Percentiles rank a stretch among this genome's conserved stretches.
Evolutionary conservation across 1,140 invertebrate species (phyloP).

Genomic region (Ooceraea biroi): DNA sequence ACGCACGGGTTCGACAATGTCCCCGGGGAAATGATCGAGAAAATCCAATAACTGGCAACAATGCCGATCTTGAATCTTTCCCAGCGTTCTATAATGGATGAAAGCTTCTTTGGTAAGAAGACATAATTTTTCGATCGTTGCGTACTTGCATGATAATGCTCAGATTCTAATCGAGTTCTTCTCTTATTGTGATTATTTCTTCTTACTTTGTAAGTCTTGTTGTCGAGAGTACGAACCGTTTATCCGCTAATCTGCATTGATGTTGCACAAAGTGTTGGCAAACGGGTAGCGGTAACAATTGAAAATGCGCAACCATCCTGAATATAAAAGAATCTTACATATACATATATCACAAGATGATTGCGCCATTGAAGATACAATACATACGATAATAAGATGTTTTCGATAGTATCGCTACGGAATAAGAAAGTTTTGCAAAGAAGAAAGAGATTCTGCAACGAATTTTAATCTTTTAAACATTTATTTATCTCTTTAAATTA

Average conservation of each 20-base stretch:
- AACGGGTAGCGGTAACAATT: constrained; percentile 11
- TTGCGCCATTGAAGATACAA: not conserved
- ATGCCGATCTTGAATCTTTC: not conserved
- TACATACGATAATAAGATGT: constrained; percentile 1
- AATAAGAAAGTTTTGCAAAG: constrained; percentile 16
- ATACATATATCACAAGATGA: not conserved
- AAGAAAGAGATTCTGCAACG: not conserved
- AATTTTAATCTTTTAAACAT: not conserved
- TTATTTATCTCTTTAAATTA: not conserved
- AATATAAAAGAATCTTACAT: not conserved
- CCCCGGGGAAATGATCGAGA: not conserved
- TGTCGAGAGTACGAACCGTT: not conserved
- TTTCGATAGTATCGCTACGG: not conserved
- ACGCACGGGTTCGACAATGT: not conserved
- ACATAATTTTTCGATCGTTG: no score
- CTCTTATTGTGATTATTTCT: not conserved
- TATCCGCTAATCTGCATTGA: not conserved
- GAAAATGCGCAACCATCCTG: not conserved
- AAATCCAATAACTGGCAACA: constrained; percentile 6
- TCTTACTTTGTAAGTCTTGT: not conserved
- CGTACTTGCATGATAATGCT: no score
- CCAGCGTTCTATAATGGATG: not conserved
- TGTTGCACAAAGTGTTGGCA: not conserved
- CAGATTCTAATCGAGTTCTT: not conserved
- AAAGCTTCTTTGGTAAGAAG: no score